Evolutionary conservation across 2,113 vertebrate species (phyloP).

Genomic region (Cepphus grylle): DNA sequence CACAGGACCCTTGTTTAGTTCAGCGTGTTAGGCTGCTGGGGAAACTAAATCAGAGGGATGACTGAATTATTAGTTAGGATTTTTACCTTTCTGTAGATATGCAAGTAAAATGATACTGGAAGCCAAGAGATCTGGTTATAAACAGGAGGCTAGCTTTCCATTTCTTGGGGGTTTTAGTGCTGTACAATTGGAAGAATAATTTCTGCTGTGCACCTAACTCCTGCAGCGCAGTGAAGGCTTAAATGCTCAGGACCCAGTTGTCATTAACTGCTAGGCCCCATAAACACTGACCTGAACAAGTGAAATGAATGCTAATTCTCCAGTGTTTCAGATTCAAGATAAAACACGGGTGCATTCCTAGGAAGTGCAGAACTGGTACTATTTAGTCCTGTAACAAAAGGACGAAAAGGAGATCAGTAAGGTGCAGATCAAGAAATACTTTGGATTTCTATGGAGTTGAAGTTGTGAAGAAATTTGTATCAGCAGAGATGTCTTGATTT

Average conservation of each 20-base stretch:
- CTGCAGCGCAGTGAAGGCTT: neutral
- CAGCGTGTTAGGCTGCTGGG: neutral
- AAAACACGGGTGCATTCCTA: neutral
- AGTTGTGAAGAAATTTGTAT: neutral
- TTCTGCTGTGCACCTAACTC: neutral
- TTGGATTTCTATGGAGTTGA: neutral
- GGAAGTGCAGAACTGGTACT: neutral
- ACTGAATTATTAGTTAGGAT: neutral
- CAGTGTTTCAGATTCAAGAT: neutral
- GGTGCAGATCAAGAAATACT: neutral
- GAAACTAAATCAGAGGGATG: neutral
- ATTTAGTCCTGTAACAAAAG: neutral
- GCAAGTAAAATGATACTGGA: neutral
- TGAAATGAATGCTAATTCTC: neutral
- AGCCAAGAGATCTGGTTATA: neutral
- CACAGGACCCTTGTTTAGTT: neutral
- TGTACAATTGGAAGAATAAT: neutral
- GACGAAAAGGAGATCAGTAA: neutral
- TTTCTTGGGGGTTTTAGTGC: neutral
- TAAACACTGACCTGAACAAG: neutral
- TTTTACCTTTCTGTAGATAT: neutral
- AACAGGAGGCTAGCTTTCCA: neutral
- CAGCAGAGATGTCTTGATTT: neutral
- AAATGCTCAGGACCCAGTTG: neutral
- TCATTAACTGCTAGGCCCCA: neutral